Conservation (phyloP, 2,888 invertebrate genomes). For the Tuta absoluta region DNA sequence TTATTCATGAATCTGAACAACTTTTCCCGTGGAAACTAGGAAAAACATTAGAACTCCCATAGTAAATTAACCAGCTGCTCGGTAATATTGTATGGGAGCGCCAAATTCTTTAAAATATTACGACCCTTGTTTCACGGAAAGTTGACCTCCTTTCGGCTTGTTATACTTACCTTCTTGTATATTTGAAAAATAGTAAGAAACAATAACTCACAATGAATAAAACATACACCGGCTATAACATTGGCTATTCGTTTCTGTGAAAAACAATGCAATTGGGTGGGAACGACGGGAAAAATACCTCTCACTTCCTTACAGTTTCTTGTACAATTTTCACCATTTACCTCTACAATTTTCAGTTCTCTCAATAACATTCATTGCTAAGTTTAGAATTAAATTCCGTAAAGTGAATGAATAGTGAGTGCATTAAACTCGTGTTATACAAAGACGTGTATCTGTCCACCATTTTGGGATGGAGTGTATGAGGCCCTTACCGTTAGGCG, state of each 20-base stretch:
- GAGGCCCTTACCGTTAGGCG: conserved; percentile 49
- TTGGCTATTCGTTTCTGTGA: background rate
- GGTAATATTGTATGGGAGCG: too few species aligned
- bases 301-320: too few species aligned
- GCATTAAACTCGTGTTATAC: background rate
- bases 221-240: background rate
- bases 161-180: too few species aligned
- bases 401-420: background rate
- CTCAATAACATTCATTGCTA: too few species aligned
- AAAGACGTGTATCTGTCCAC: background rate
- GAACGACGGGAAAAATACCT: background rate
- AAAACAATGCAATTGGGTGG: background rate
- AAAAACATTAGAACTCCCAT: too few species aligned
- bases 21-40: too few species aligned
- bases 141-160: too few species aligned
- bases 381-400: background rate
- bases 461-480: conserved; percentile 38
- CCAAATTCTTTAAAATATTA: too few species aligned
- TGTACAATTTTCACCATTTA: too few species aligned
- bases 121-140: background rate
- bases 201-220: background rate
- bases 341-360: too few species aligned
- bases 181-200: background rate
- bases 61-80: too few species aligned
- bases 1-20: too few species aligned